phyloP scores from a whole-genome alignment of 2,113 vertebrate genomes.

The Rhea pennata region DNA sequence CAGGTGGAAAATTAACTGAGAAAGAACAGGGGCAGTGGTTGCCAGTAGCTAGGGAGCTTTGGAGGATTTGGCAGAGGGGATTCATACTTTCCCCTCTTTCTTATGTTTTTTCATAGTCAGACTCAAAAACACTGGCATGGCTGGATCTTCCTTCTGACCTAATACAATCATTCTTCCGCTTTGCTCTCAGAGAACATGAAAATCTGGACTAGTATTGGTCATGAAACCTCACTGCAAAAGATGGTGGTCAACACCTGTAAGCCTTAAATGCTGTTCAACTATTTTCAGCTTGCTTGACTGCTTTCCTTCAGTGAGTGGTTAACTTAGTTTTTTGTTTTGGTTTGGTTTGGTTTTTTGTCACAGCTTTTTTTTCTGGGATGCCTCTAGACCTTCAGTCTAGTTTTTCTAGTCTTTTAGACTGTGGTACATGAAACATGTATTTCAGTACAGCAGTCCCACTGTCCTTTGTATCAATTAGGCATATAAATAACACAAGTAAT shows the following conservation, averaged over 20 bases:
- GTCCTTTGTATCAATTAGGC: not conserved
- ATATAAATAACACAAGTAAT: not conserved
- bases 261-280: not conserved
- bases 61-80: not conserved
- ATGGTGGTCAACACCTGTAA: not conserved
- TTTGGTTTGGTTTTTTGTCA: not conserved
- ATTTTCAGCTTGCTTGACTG: not conserved
- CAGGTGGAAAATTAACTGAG: not conserved
- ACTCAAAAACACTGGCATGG: not conserved
- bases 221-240: not conserved
- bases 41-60: not conserved
- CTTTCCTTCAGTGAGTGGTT: not conserved
- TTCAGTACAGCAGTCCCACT: not conserved
- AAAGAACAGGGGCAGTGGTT: fast-evolving
- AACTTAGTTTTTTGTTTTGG: not conserved
- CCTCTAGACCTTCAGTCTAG: not conserved
- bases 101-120: not conserved
- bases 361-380: not conserved
- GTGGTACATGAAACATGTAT: not conserved
- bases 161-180: not conserved
- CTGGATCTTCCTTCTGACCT: not conserved
- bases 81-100: not conserved
- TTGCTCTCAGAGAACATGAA: not conserved
- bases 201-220: not conserved
- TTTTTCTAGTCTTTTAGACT: not conserved